A percentile compares a stretch with the other conserved stretches of the same genome.
Conservation (phyloP, 2,113 vertebrate genomes). For the Formicarius rufipectus region DNA sequence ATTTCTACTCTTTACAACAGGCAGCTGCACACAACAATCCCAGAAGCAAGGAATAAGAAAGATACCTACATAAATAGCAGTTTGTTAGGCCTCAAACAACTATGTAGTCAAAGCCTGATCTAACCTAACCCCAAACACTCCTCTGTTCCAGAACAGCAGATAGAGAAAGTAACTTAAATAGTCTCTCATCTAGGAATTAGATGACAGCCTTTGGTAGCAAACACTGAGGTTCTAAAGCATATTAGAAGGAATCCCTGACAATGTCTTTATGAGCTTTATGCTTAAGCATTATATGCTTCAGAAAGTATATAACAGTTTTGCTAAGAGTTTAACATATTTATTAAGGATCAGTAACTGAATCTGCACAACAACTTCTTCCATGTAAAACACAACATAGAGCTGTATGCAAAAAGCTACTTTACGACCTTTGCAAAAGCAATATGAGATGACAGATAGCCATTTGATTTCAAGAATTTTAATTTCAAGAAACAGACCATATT, state of each 20-base stretch:
- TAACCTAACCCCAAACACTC: not conserved
- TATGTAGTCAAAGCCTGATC: not conserved
- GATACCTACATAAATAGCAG: not conserved
- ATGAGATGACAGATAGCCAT: not conserved
- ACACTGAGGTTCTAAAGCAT: not conserved
- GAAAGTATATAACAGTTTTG: not conserved
- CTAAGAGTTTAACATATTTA: not conserved
- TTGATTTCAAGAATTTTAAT: not conserved
- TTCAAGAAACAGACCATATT: not conserved
- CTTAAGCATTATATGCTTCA: not conserved
- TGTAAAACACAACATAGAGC: not conserved
- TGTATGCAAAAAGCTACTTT: not conserved
- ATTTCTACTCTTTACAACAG: not conserved
- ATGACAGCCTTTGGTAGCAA: not conserved
- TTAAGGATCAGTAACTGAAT: constrained; percentile 18
- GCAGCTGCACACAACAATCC: not conserved
- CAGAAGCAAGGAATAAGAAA: not conserved
- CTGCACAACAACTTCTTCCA: not conserved
- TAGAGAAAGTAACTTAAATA: not conserved
- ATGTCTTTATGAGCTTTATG: not conserved
- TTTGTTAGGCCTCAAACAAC: not conserved
- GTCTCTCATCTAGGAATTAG: not conserved
- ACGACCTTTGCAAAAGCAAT: not conserved
- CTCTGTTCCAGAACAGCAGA: not conserved
- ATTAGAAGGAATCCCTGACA: not conserved